Evolutionary conservation across 2,888 invertebrate genomes (phyloP), one percentile per base, ranked within the genome.

Genomic region (Drosophila infuscata): DNA sequence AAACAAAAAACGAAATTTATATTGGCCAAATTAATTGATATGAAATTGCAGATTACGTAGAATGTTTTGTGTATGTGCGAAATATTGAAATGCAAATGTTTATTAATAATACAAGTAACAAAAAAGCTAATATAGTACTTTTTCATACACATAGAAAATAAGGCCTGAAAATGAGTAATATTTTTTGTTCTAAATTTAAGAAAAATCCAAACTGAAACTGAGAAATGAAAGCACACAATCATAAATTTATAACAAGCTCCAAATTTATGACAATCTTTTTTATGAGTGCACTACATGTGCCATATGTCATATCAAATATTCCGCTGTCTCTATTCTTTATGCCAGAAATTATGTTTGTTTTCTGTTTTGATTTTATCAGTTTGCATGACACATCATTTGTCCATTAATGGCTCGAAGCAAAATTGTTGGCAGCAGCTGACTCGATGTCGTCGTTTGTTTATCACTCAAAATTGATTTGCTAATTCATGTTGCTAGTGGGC

Each of bases 401-500:
- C 62, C 66, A 61, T 70, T 59, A 79, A 73, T 66, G 66, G 53
- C 30, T 58, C 49, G 65, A 36, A 73, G 51, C 46, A 69, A 66
- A 20, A 8, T 25, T 54, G 65, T 25, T 66, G 65, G 29, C 72
- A 56, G 63, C 83, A 66, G 58, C 35, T 36, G n/a, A 12, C 15
- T 53, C 60, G 35, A n/a, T n/a, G 48, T 36, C 46, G 52, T 9
- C 48, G 9, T 17, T 41, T 48, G 33, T 46, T 85, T 85, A 91
- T 77, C 89, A 71, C 56, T 66, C 57, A 62, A 79, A 88, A 80
- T 71, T 86, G 80, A 86, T 88, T 86, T 78, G 80, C 78, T 86
- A 83, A 88, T 86, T 86, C 68, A 70, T 51, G 70, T 51, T 58
- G 75, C 74, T 83, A 80, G 80, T 86, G 78, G 72, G 75, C 66